Percentiles rank a stretch among this genome's conserved stretches.
phyloP scores from a whole-genome alignment of 2,797 vertebrate genomes.

The Emydoidea blandingii region DNA sequence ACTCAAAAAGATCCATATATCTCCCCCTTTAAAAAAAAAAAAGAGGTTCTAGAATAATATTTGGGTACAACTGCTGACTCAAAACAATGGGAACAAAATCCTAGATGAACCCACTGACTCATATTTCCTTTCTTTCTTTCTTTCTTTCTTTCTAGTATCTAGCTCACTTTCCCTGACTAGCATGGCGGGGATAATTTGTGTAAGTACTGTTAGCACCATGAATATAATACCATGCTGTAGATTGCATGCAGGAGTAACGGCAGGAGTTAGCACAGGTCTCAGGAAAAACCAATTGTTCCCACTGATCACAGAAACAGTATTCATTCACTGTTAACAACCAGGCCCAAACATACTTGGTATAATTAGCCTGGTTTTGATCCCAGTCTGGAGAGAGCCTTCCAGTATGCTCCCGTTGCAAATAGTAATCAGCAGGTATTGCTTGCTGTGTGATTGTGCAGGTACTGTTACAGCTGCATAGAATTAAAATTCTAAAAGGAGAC shows the following conservation, averaged over 20 bases:
- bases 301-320: neutral
- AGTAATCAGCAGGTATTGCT: rapidly evolving
- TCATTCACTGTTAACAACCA: neutral
- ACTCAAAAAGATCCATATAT: neutral
- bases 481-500: neutral
- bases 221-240: neutral
- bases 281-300: neutral
- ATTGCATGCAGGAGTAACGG: neutral
- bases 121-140: neutral
- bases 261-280: neutral
- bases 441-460: neutral
- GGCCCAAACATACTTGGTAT: neutral
- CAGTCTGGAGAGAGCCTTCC: rapidly evolving
- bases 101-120: neutral
- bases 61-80: neutral
- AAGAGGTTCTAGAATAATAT: neutral
- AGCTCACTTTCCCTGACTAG: neutral
- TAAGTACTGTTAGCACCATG: neutral
- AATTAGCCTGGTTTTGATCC: neutral
- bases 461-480: neutral
- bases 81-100: neutral
- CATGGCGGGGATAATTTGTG: rapidly evolving
- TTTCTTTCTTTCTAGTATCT: neutral
- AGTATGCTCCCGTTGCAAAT: rapidly evolving
- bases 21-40: neutral